These are phyloP conservation scores for Hyles vespertilio DNA, from an alignment of 1,140 invertebrate genomes.

Conservation along the genomic window DNA sequence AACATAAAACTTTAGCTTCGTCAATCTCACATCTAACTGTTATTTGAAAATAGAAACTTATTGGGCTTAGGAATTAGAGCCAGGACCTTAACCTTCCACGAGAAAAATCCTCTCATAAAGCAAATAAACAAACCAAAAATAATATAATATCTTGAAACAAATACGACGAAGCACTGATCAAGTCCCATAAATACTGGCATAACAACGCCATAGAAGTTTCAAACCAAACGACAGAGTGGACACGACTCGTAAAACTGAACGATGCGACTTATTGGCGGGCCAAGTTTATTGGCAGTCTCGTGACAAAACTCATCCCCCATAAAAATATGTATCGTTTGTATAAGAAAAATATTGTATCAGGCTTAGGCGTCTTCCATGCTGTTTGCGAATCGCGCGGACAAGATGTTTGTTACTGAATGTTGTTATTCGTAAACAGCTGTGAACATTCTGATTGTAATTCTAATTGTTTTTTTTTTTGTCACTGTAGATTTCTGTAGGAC, in stretches of 20 bases:
- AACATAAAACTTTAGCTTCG: too few species aligned
- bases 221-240: slow-evolving; percentile 10
- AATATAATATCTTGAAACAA: too few species aligned
- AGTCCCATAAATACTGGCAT: background rate
- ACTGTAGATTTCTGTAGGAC: too few species aligned
- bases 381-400: slow-evolving; percentile 36
- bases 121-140: too few species aligned
- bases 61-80: too few species aligned
- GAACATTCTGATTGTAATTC: too few species aligned
- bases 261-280: slow-evolving; percentile 59
- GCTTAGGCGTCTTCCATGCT: too few species aligned
- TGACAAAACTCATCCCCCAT: slow-evolving; percentile 59
- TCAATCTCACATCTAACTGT: too few species aligned
- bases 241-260: slow-evolving; percentile 52
- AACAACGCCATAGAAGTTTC: background rate
- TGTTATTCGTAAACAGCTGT: slow-evolving; percentile 11
- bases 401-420: slow-evolving; percentile 21
- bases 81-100: too few species aligned
- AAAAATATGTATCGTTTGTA: slow-evolving; percentile 66
- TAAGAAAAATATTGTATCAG: slow-evolving; percentile 27
- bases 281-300: slow-evolving; percentile 62
- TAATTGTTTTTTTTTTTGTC: too few species aligned
- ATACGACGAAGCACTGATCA: background rate
- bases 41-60: too few species aligned
- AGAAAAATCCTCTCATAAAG: too few species aligned